phyloP scores from a whole-genome alignment of 2,888 invertebrate genomes.

The Parapristionchus giblindavisi region DNA sequence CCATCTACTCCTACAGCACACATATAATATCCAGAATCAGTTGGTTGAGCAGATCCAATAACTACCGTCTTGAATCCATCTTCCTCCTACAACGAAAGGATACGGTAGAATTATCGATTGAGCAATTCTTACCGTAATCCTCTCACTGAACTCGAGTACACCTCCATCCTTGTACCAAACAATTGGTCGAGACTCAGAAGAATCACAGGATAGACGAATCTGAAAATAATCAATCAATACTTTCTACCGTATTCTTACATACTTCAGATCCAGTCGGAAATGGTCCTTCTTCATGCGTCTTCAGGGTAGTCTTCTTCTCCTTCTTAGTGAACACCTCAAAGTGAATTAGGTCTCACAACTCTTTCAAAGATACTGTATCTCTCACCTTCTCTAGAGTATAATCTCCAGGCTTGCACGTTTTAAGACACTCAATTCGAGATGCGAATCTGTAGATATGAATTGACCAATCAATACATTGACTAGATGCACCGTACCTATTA shows the following conservation, averaged over 20 bases:
- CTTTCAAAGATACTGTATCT: no score
- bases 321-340: no score
- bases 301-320: slow-evolving; percentile 14
- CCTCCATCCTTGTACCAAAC: slow-evolving; percentile 58
- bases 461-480: neutral
- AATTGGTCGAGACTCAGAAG: slow-evolving; percentile 47
- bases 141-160: slow-evolving; percentile 47
- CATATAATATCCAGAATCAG: slow-evolving; percentile 48
- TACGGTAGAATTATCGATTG: neutral
- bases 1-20: slow-evolving; percentile 50
- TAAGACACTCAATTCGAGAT: neutral
- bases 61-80: slow-evolving; percentile 32
- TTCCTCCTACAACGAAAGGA: neutral
- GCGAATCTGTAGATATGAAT: slow-evolving; percentile 6
- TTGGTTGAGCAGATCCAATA: slow-evolving; percentile 37
- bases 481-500: slow-evolving; percentile 40
- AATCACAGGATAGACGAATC: slow-evolving; percentile 51
- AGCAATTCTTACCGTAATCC: slow-evolving; percentile 40
- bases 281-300: slow-evolving; percentile 30
- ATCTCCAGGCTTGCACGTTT: neutral
- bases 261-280: slow-evolving; percentile 40
- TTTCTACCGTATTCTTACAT: neutral
- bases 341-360: no score
- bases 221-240: slow-evolving; percentile 39
- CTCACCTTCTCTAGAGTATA: no score